Base-by-base conservation (phyloP, 1,140 invertebrate species). In the Drosophila punjabiensis region DNA sequence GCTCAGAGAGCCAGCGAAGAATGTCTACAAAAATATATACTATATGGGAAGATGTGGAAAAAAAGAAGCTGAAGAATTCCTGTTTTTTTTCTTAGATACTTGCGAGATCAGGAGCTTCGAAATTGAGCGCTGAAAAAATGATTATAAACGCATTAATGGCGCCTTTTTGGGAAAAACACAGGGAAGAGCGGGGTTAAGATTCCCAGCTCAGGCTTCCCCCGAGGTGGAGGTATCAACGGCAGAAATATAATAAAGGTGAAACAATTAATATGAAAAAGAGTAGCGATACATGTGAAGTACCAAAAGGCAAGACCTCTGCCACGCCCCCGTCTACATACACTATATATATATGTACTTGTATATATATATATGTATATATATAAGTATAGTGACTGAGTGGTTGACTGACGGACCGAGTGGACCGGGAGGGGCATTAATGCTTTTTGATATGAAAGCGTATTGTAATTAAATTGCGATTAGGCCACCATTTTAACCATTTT, bases 401-500 rank as follows among this genome's bases (percentile, higher is more conserved):
- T 75, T 76, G 79, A 73, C 35, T 77, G 64, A 68, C 48, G 65
- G 32, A 58, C 35, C 48, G 58, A 61, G 73, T 77, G 65, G 66
- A 59, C 59, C 58, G 50, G 67, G 52, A 53, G 52, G 70, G 53
- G 85, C 86, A 90, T 86, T 90, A 90, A 90, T 90, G 86, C 82
- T 80, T 90, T 90, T 90, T 90, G 86, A 90, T 90, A 90, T 90
- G 87, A 90, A 90, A 91, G 87, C 88, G 83, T 88, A 91, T 91
- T 91, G 88, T 91, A 91, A 91, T 91, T 91, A 91, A 91, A 91
- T 91, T 91, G 88, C 88, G 88, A 91, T 91, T 91, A 91, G 88
- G 88, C 88, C 88, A 91, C 88, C 88, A 91, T 91, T 91, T 91
- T 91, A 91, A 82, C 86, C 82, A 90, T 90, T 90, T 90, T 90